These are phyloP conservation scores for Leucopsar rothschildi DNA, from an alignment of 2,113 vertebrate species.

Conservation along the genomic window DNA sequence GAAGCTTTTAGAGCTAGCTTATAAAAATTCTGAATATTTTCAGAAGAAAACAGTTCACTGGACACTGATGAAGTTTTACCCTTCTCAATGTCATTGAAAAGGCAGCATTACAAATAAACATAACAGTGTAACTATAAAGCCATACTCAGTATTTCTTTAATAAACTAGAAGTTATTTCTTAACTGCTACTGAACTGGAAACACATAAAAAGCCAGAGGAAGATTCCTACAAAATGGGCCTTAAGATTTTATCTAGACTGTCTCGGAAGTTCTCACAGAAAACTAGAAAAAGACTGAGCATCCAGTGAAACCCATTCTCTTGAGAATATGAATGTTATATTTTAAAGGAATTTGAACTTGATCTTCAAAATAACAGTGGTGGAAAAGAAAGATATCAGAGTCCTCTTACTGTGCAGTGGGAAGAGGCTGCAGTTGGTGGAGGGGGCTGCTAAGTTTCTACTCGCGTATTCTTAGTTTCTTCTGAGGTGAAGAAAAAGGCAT, in stretches of 20 bases:
- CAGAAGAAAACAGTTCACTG: slow-evolving; percentile 35
- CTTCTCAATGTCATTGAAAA: slow-evolving; percentile 61
- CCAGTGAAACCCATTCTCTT: slow-evolving; percentile 42
- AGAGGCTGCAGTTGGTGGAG: background rate
- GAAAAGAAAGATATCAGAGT: slow-evolving; percentile 3
- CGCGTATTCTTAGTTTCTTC: slow-evolving; percentile 1
- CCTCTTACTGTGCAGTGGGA: background rate
- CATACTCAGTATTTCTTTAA: slow-evolving; percentile 72
- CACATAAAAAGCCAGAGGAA: slow-evolving; percentile 53
- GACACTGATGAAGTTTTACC: slow-evolving; percentile 44
- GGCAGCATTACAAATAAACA: slow-evolving; percentile 60
- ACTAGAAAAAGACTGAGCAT: slow-evolving; percentile 25
- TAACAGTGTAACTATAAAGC: slow-evolving; percentile 74
- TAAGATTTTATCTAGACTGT: slow-evolving; percentile 57
- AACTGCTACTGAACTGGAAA: slow-evolving; percentile 63
- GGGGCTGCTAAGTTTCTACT: background rate
- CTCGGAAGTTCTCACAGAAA: slow-evolving; percentile 20
- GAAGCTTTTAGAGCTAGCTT: slow-evolving; percentile 57
- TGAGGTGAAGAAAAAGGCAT: slow-evolving; percentile 7
- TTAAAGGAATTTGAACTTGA: slow-evolving; percentile 7
- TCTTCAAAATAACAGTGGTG: slow-evolving; percentile 23
- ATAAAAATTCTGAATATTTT: slow-evolving; percentile 54
- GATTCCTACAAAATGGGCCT: slow-evolving; percentile 60
- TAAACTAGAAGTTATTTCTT: slow-evolving; percentile 63
- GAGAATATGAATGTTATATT: slow-evolving; percentile 25